These are phyloP conservation scores for Pherbina coryleti DNA, from an alignment of 2,888 invertebrate species.

Conservation along the genomic window DNA sequence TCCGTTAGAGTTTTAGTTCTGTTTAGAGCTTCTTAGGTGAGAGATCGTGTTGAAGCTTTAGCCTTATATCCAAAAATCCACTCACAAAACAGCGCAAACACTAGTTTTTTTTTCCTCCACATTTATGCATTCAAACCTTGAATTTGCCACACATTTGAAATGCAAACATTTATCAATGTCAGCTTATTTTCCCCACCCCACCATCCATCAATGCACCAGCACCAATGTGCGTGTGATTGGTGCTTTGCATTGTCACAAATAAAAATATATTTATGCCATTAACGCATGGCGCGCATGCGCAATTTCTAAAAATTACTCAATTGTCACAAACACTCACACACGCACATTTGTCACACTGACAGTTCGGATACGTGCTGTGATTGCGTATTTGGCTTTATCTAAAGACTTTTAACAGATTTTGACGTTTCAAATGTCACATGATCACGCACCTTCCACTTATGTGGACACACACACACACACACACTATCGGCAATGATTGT, in stretches of 20 bases:
- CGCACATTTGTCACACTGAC: slow-evolving; percentile 63
- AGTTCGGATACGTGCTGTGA: slow-evolving; percentile 49
- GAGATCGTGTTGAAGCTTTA: too few relatives aligned
- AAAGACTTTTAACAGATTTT: slow-evolving; percentile 42
- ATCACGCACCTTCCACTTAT: slow-evolving; percentile 54
- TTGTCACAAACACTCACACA: slow-evolving; percentile 59
- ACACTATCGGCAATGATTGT: too few relatives aligned
- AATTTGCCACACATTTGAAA: neutral
- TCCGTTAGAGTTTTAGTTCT: too few relatives aligned
- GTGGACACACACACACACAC: too few relatives aligned
- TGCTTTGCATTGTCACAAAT: neutral
- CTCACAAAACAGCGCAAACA: too few relatives aligned
- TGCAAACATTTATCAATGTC: slow-evolving; percentile 50
- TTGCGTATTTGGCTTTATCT: slow-evolving; percentile 58
- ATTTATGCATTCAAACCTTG: slow-evolving; percentile 13
- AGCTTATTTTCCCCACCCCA: neutral
- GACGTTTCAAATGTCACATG: slow-evolving; percentile 55
- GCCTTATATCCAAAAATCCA: too few relatives aligned
- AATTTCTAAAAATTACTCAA: slow-evolving; percentile 25
- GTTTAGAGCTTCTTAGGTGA: too few relatives aligned
- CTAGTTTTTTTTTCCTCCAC: too few relatives aligned
- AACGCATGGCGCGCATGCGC: slow-evolving; percentile 36
- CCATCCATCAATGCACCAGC: neutral
- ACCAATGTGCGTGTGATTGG: too few relatives aligned
- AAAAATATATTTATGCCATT: neutral